Evolutionary conservation across 2,113 vertebrate genomes (phyloP), one percentile per base, ranked within the genome.

Genomic region (Emberiza fucata): DNA sequence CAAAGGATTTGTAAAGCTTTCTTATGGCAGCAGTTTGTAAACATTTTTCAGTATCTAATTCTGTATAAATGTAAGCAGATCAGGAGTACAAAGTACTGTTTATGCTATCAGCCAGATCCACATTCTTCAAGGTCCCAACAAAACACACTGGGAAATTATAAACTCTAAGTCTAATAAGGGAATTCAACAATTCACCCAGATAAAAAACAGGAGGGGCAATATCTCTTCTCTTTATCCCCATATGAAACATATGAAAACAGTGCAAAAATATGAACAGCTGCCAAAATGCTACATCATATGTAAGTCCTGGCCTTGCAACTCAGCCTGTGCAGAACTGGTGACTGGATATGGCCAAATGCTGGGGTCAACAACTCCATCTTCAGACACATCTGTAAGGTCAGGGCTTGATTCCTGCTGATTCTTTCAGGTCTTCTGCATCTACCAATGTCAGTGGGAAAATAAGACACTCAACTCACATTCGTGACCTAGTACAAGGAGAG

Each of bases 1-100:
- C 92, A 94, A 95, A 95, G 81, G 61, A 76, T 91, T 91, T 90
- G 54, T 68, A 95, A 86, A 69, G 47, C 60, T 88, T 93, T 94
- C 81, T 85, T 70, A 88, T 78, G 85, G 87, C 77, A 92, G 82
- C 56, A 76, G 80, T 87, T 89, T 60, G 81, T 69, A 94, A 94
- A 86, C 61, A 85, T 72, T 85, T 92, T 77, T 50, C 83, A 60
- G 71, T 45, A 48, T 83, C 81, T 92, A 85, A 73, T 78, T 92
- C 63, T 47, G 15, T 71, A 92, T 53, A 88, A 93, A 91, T 24
- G 72, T 80, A 89, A 92, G 89, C 60, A 92, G 71, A 86, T 72
- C 51, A 59, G 83, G 81, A 95, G 93, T 79, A 88, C 45, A 86
- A 95, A 92, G 83, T 35, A 82, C 22, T 81, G 51, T 77, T 76